phyloP scores from a whole-genome alignment of 2,113 vertebrate genomes.

The Ibidorhyncha struthersii region DNA sequence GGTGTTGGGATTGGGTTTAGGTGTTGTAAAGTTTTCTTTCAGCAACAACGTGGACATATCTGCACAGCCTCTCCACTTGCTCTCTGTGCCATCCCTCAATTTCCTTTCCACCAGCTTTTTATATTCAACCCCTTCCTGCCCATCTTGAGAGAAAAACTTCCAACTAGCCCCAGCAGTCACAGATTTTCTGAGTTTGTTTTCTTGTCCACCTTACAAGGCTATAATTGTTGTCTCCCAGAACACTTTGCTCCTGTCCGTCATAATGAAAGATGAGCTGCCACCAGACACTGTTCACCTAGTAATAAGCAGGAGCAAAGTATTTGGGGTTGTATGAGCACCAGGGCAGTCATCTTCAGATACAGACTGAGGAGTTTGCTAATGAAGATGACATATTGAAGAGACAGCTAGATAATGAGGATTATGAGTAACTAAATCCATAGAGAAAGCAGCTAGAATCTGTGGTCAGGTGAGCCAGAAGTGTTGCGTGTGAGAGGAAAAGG shows the following conservation, averaged over 20 bases:
- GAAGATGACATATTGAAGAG: not conserved
- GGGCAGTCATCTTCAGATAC: not conserved
- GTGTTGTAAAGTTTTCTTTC: not conserved
- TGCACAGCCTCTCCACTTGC: not conserved
- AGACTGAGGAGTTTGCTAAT: not conserved
- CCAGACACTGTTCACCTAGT: not conserved
- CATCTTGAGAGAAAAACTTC: not conserved
- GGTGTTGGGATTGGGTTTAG: not conserved
- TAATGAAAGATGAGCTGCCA: not conserved
- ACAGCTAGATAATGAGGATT: not conserved
- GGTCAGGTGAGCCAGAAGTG: not conserved
- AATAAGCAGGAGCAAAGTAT: not conserved
- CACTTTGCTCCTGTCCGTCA: not conserved
- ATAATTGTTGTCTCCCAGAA: not conserved
- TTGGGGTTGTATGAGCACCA: not conserved
- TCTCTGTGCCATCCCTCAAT: not conserved
- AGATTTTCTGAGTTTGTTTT: not conserved
- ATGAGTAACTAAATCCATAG: not conserved
- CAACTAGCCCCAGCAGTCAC: not conserved
- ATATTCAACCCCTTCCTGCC: not conserved
- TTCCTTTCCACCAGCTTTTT: not conserved
- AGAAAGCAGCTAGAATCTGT: not conserved
- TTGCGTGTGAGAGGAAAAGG: not conserved
- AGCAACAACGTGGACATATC: rapidly evolving
- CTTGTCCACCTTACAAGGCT: not conserved